Evolutionary conservation across 2,888 invertebrate species (phyloP).

Genomic region (Caenorhabditis auriculariae): DNA sequence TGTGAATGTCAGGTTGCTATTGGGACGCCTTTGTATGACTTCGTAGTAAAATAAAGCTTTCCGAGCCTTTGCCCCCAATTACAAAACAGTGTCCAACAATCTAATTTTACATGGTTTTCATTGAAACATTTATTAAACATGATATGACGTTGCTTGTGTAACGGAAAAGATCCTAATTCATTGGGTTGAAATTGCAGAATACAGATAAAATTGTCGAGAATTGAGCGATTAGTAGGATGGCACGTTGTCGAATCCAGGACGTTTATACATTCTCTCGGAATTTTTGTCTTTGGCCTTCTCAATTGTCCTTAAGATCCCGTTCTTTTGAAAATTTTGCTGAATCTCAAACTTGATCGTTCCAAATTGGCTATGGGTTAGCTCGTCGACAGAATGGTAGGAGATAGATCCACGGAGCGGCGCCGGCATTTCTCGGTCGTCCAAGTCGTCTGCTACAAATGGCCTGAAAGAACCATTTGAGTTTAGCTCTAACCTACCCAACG

Average conservation of each 20-base stretch:
- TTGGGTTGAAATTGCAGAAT: no score
- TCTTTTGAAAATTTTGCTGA: not conserved
- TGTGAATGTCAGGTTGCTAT: constrained; percentile 47
- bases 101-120: no score
- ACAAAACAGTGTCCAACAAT: no score
- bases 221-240: constrained; percentile 59
- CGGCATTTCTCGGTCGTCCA: constrained; percentile 53
- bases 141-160: no score
- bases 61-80: no score
- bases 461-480: constrained; percentile 36
- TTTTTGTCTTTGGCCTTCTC: constrained; percentile 47
- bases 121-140: no score
- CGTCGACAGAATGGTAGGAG: constrained; percentile 45
- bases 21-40: constrained; percentile 26
- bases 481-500: not conserved
- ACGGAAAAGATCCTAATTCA: no score
- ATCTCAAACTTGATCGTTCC: constrained; percentile 37
- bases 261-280: constrained; percentile 56
- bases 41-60: constrained; percentile 27
- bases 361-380: constrained; percentile 45
- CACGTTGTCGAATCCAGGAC: constrained; percentile 63
- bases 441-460: constrained; percentile 59
- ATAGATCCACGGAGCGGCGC: constrained; percentile 43
- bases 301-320: constrained; percentile 33
- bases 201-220: no score